Conservation (phyloP, 2,113 vertebrate genomes). For the Meles meles region DNA sequence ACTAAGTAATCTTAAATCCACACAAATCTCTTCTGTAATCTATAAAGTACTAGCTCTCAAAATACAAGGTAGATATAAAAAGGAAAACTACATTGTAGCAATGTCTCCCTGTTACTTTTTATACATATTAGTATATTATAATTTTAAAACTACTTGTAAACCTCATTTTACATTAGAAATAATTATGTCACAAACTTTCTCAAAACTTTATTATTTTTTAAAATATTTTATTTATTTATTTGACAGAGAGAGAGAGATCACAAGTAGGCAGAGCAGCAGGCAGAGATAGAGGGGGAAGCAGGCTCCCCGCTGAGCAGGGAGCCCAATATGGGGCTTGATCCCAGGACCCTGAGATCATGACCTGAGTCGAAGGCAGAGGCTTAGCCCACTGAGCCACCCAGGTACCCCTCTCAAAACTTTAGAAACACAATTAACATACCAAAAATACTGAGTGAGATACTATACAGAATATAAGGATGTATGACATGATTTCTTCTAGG, state of each 20-base stretch:
- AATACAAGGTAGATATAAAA: background rate
- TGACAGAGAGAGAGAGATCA: too few species aligned
- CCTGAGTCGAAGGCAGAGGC: too few species aligned
- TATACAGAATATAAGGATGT: background rate
- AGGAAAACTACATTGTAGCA: background rate
- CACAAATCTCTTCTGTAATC: background rate
- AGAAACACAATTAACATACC: background rate
- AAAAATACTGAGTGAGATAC: background rate
- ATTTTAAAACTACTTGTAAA: background rate
- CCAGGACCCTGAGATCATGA: too few species aligned
- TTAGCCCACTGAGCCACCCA: too few species aligned
- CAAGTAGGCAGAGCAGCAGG: too few species aligned
- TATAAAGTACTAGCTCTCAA: background rate
- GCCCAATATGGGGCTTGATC: too few species aligned
- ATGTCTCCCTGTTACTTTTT: background rate
- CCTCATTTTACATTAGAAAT: conserved; percentile 15
- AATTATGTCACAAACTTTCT: background rate
- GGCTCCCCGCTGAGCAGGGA: too few species aligned
- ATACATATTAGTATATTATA: background rate
- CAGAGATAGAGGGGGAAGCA: too few species aligned
- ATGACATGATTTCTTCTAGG: background rate
- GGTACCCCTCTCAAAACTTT: background rate
- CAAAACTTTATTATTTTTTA: background rate
- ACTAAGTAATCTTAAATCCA: background rate
- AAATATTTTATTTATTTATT: too few species aligned